Evolutionary conservation across 2,888 invertebrate genomes (phyloP), one percentile per base, ranked within the genome.

Genomic region (Acanthococcus lagerstroemiae): DNA sequence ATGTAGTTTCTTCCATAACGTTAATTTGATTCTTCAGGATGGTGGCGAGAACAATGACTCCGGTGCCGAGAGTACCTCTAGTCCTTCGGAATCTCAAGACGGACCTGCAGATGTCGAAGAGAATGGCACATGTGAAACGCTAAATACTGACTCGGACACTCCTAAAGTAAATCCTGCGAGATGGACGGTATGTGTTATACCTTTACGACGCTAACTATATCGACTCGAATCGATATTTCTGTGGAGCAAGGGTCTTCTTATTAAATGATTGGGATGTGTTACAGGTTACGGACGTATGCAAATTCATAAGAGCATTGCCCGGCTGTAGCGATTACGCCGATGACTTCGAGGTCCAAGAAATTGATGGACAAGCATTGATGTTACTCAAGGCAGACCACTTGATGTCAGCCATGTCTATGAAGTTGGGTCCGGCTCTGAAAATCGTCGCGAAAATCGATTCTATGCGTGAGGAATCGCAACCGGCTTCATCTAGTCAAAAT

Each of bases 351-450:
- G 84, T 88, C 73, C 95, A 95, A 77, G 95, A 95, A 77, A 95
- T 96, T 72, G 96, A 96, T 74, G 95, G 96, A 0, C 94, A 95
- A 74, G 95, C 95, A 0, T 78, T 96, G 68, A 82, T 95, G 78
- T 79, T 96, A 63, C 83, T 96, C 60, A 90, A 92, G 73, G 93
- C 93, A 70, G 95, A 95, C 73, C 95, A 96, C 77, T 80, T 96
- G 27, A 95, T 95, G 79, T 87, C 89, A 70, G 90, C 94, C 6
- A 91, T 96, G 82, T 88, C 87, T 67, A 95, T 96, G 86, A 95
- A 95, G 75, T 81, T 96, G 21, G 95, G 95, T 0, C 95, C 95
- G 0, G 95, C 95, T 1, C 80, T 96, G 63, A 96, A 96, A 78
- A 92, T 95, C 66, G 93, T 94, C 71, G 90, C 91, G 54, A 87